Evolutionary conservation across 2,888 invertebrate species (phyloP).

Genomic region (Drosophila meridiana): DNA sequence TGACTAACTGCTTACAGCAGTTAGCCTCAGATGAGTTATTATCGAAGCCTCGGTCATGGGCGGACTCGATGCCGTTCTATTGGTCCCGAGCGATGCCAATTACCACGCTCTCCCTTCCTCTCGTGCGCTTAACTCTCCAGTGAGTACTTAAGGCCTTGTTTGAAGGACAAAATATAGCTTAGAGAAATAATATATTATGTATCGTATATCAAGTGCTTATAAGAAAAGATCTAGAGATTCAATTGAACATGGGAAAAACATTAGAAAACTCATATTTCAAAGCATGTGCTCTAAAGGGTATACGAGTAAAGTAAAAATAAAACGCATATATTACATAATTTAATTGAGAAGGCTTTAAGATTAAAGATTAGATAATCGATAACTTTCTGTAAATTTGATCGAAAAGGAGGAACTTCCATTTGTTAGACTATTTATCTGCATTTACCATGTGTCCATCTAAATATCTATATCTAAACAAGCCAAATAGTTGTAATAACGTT

Average conservation of each 20-base stretch:
- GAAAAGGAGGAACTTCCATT: neutral
- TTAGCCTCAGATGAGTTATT: constrained; percentile 69
- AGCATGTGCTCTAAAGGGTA: neutral
- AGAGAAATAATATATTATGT: neutral
- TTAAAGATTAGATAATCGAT: neutral
- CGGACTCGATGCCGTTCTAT: constrained; percentile 23
- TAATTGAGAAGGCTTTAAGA: too few relatives aligned
- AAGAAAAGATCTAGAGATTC: neutral
- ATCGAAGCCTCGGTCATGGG: constrained; percentile 29
- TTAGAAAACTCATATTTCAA: neutral
- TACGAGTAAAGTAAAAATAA: neutral
- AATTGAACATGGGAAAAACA: neutral
- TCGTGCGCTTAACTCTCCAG: constrained; percentile 18
- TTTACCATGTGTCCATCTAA: neutral
- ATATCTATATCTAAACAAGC: too few relatives aligned
- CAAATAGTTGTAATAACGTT: too few relatives aligned
- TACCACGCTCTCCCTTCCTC: neutral
- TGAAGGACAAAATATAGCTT: constrained; percentile 43
- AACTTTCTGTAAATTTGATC: neutral
- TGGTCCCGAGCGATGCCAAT: constrained; percentile 42
- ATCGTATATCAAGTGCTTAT: constrained; percentile 1
- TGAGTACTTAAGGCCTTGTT: constrained; percentile 39
- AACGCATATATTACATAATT: neutral
- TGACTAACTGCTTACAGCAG: constrained; percentile 73
- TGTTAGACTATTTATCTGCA: neutral